These are phyloP conservation scores for Calyptomena viridis DNA, from an alignment of 2,113 vertebrate genomes.

Conservation along the genomic window DNA sequence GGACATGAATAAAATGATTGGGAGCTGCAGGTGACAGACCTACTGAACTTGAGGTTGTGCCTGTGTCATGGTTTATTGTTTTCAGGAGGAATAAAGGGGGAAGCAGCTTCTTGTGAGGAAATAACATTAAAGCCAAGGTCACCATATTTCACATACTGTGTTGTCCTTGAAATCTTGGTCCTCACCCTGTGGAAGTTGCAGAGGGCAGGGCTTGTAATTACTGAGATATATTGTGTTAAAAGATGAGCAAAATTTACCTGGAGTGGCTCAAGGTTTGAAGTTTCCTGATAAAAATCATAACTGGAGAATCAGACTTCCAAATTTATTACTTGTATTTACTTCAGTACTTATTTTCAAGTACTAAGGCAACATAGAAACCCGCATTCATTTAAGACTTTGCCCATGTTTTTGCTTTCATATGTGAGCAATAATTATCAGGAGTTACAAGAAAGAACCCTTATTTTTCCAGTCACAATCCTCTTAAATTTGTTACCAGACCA, in stretches of 20 bases:
- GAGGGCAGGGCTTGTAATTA: not conserved
- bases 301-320: not conserved
- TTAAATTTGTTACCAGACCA: not conserved
- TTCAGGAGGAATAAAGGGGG: not conserved
- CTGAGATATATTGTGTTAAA: not conserved
- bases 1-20: not conserved
- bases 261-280: not conserved
- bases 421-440: not conserved
- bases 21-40: not conserved
- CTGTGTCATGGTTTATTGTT: not conserved
- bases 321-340: not conserved
- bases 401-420: not conserved
- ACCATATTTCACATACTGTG: fast-evolving
- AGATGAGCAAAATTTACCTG: not conserved
- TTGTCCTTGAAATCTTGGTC: not conserved
- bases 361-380: not conserved
- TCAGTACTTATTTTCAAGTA: not conserved
- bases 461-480: not conserved
- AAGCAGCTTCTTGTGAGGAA: not conserved
- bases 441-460: not conserved
- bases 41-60: not conserved
- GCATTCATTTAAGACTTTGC: not conserved
- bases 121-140: too few species aligned
- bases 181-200: not conserved
- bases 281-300: not conserved